These are phyloP conservation scores for Pipa parva DNA, from an alignment of 2,113 vertebrate species.

Conservation along the genomic window DNA sequence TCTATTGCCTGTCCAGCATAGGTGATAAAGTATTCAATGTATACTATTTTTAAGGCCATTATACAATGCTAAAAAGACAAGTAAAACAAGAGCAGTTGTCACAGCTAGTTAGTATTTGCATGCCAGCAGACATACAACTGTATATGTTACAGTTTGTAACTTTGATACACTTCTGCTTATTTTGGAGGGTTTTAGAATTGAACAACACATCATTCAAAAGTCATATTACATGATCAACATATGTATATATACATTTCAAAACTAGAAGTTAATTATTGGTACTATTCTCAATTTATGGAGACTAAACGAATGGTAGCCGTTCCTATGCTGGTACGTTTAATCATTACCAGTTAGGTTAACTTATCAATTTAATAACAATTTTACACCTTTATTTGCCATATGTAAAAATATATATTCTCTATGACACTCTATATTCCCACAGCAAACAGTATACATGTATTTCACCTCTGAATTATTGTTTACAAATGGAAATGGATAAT, in stretches of 20 bases:
- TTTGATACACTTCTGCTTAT: slow-evolving; percentile 23
- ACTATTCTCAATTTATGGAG: too few species aligned
- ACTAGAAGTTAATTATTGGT: not conserved
- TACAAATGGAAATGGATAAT: too few species aligned
- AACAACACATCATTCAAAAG: not conserved
- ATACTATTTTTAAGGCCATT: slow-evolving; percentile 43
- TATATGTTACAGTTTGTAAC: slow-evolving; percentile 11
- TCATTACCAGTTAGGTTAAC: too few species aligned
- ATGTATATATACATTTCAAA: not conserved
- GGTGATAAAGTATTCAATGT: slow-evolving; percentile 47
- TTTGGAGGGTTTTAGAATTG: slow-evolving; percentile 1
- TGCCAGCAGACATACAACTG: slow-evolving; percentile 30
- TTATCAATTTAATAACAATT: too few species aligned
- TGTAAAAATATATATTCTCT: too few species aligned
- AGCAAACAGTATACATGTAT: too few species aligned
- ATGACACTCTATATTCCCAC: too few species aligned
- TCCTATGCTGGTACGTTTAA: too few species aligned
- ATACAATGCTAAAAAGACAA: slow-evolving; percentile 38
- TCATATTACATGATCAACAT: not conserved
- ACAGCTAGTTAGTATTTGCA: slow-evolving; percentile 40
- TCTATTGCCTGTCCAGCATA: slow-evolving; percentile 42
- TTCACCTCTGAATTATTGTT: too few species aligned
- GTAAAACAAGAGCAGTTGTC: slow-evolving; percentile 39
- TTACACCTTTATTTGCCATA: too few species aligned
- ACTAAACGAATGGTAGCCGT: too few species aligned